phyloP scores from a whole-genome alignment of 2,113 vertebrate species.

The pig (Sus scrofa) region DNA sequence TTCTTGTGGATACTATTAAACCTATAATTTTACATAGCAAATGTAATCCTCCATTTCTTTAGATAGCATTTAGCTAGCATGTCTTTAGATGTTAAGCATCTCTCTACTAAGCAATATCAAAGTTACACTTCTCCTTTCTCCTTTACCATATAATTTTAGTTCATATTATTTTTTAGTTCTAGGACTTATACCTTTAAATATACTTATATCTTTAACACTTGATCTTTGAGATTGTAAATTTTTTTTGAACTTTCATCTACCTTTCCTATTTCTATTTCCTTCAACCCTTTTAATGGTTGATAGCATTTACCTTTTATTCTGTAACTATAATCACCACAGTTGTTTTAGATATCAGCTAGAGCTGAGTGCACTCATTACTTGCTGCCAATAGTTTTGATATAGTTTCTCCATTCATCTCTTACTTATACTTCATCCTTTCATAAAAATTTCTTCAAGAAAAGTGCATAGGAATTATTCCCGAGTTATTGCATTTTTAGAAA shows the following conservation, averaged over 20 bases:
- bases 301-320: slow-evolving; percentile 5
- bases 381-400: background rate
- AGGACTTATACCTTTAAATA: background rate
- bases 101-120: background rate
- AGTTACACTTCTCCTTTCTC: background rate
- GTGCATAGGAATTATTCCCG: background rate
- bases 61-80: background rate
- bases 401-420: background rate
- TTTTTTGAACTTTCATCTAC: background rate
- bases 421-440: background rate
- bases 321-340: background rate
- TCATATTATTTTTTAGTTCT: slow-evolving; percentile 24
- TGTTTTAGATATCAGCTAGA: slow-evolving; percentile 47
- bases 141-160: background rate
- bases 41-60: slow-evolving; percentile 25
- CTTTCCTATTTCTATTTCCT: background rate
- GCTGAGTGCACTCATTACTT: background rate
- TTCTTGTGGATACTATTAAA: background rate
- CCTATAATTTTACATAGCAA: background rate
- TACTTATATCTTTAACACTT: background rate
- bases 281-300: background rate
- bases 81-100: background rate
- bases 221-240: background rate
- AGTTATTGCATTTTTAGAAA: background rate
- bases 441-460: background rate